Evolutionary conservation across 2,797 vertebrate species (phyloP).

Genomic region (Syngnathus rostellatus): DNA sequence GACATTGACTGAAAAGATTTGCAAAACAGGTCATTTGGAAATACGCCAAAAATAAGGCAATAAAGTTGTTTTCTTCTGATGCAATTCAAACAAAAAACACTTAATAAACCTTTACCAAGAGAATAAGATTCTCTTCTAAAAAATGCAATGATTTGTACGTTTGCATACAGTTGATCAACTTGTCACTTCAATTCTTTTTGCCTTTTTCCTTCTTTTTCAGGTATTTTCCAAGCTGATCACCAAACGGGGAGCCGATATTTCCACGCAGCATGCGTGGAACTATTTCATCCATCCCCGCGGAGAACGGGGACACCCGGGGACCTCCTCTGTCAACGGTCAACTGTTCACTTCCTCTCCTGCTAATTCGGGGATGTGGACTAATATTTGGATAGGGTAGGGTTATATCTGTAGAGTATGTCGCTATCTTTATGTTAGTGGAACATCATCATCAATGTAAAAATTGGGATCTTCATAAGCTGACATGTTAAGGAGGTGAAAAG

Average conservation of each 20-base stretch:
- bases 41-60: not conserved
- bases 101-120: not conserved
- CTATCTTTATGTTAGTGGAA: slow-evolving; percentile 1
- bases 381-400: slow-evolving; percentile 69
- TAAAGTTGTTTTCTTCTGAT: not conserved
- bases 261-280: not conserved
- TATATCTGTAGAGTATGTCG: slow-evolving; percentile 52
- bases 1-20: not conserved
- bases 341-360: slow-evolving; percentile 63
- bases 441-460: slow-evolving; percentile 27
- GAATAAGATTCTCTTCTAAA: not conserved
- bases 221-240: not conserved
- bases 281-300: slow-evolving; percentile 33
- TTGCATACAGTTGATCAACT: not conserved
- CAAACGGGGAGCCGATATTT: not conserved
- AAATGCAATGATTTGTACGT: too few relatives aligned
- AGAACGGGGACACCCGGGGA: slow-evolving; percentile 43
- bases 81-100: not conserved
- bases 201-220: too few relatives aligned
- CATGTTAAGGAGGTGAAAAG: not conserved
- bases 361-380: slow-evolving; percentile 59
- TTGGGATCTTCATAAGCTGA: slow-evolving; percentile 48
- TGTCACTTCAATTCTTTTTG: not conserved
- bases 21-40: not conserved
- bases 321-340: slow-evolving; percentile 65